Conservation (phyloP, 2,113 vertebrate genomes). For the Psephotus haematonotus region DNA sequence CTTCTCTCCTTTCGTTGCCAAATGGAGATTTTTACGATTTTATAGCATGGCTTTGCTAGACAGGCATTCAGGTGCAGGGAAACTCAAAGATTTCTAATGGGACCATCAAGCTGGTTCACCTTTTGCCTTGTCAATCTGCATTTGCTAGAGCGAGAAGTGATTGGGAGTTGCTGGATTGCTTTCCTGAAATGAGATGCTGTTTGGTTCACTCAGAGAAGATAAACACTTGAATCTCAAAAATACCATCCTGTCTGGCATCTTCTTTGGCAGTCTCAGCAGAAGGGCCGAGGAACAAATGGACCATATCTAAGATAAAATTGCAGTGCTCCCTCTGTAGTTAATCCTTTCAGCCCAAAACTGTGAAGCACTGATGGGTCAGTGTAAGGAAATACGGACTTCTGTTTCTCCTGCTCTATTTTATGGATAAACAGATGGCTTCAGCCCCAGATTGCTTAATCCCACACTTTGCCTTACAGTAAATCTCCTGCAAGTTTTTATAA, state of each 20-base stretch:
- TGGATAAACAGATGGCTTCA: neutral
- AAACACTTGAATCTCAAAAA: neutral
- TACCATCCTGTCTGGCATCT: neutral
- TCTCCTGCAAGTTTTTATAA: neutral
- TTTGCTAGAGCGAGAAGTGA: neutral
- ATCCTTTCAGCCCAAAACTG: neutral
- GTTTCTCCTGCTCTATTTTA: neutral
- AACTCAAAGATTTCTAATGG: neutral
- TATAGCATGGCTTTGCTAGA: neutral
- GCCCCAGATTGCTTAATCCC: neutral
- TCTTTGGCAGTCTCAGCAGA: neutral
- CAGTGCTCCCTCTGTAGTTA: neutral
- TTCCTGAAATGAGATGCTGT: slow-evolving; percentile 12
- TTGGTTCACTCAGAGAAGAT: neutral
- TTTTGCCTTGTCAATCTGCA: slow-evolving; percentile 1
- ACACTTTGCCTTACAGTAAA: neutral
- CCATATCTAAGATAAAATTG: neutral
- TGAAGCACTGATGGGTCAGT: neutral
- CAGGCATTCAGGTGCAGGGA: neutral
- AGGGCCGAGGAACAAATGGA: neutral
- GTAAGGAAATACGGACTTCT: neutral
- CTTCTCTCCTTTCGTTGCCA: neutral
- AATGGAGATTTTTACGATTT: neutral
- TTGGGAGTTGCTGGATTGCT: slow-evolving; percentile 27
- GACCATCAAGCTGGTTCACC: neutral